Evolutionary conservation across 2,888 invertebrate species (phyloP).

Genomic region (Erebia ligea): DNA sequence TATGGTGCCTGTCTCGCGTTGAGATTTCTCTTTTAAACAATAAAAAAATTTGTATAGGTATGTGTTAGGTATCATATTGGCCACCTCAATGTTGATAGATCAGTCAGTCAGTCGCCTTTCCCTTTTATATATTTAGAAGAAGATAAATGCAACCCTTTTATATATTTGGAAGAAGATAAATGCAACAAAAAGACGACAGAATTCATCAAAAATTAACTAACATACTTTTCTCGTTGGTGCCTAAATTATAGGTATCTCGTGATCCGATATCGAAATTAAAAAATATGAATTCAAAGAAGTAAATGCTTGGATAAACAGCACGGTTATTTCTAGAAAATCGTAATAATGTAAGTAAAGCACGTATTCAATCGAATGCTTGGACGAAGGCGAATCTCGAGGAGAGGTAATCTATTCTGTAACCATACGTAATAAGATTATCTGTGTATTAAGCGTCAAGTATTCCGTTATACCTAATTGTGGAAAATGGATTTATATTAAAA

Average conservation of each 20-base stretch:
- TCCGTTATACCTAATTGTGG: neutral
- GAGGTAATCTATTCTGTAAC: constrained; percentile 40
- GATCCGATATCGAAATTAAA: constrained; percentile 28
- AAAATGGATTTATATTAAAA: neutral
- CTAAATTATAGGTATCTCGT: neutral
- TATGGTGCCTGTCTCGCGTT: too few species aligned
- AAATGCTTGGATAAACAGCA: constrained; percentile 30
- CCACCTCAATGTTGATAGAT: too few species aligned
- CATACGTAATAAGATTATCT: constrained; percentile 37
- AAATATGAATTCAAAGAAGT: constrained; percentile 39
- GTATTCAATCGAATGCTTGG: constrained; percentile 64
- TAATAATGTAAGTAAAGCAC: constrained; percentile 55
- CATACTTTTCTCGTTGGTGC: too few species aligned
- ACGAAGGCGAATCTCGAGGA: constrained; percentile 35
- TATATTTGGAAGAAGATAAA: too few species aligned
- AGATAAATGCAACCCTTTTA: too few species aligned
- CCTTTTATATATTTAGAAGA: too few species aligned
- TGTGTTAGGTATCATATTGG: too few species aligned
- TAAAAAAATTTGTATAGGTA: too few species aligned
- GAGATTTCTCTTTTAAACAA: too few species aligned
- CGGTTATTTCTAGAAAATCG: constrained; percentile 35
- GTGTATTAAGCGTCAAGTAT: neutral
- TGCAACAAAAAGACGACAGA: too few species aligned
- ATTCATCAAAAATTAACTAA: neutral
- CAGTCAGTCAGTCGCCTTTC: too few species aligned